phyloP scores from a whole-genome alignment of 2,797 vertebrate genomes.

The Phataginus tetradactyla region DNA sequence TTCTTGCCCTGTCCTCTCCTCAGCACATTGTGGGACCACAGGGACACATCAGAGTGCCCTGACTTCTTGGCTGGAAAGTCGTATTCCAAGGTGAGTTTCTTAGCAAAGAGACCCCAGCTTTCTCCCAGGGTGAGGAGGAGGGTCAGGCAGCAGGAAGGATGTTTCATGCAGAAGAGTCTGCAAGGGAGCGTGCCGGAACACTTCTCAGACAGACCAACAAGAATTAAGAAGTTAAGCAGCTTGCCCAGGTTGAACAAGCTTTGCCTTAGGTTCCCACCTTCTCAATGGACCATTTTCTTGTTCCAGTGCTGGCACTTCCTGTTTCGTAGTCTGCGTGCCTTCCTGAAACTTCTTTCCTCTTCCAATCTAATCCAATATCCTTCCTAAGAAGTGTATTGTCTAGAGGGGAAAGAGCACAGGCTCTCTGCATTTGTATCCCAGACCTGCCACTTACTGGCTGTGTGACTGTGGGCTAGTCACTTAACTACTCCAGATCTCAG shows the following conservation, averaged over 20 bases:
- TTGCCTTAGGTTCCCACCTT: not conserved
- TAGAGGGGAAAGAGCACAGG: not conserved
- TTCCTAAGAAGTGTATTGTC: not conserved
- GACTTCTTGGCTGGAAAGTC: constrained; percentile 43
- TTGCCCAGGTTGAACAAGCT: constrained; percentile 14
- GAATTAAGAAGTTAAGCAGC: constrained; percentile 24
- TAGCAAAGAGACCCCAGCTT: constrained; percentile 32
- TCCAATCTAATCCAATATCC: not conserved
- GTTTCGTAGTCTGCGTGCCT: not conserved
- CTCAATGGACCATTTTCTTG: constrained; percentile 19
- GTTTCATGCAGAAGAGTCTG: not conserved
- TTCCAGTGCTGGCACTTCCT: not conserved
- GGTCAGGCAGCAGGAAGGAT: not conserved
- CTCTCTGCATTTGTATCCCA: not conserved
- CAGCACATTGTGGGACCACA: not conserved
- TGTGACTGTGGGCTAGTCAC: not conserved
- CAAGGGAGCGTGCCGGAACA: constrained; percentile 28
- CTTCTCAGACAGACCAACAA: constrained; percentile 48
- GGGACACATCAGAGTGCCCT: not conserved
- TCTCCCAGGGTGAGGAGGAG: not conserved
- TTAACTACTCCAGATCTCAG: not conserved
- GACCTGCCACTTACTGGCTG: not conserved
- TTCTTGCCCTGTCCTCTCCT: not conserved
- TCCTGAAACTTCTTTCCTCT: constrained; percentile 42
- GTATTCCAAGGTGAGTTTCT: constrained; percentile 38